Evolutionary conservation across 2,113 vertebrate species (phyloP), one percentile per base, ranked within the genome.

Genomic region (Morone saxatilis): DNA sequence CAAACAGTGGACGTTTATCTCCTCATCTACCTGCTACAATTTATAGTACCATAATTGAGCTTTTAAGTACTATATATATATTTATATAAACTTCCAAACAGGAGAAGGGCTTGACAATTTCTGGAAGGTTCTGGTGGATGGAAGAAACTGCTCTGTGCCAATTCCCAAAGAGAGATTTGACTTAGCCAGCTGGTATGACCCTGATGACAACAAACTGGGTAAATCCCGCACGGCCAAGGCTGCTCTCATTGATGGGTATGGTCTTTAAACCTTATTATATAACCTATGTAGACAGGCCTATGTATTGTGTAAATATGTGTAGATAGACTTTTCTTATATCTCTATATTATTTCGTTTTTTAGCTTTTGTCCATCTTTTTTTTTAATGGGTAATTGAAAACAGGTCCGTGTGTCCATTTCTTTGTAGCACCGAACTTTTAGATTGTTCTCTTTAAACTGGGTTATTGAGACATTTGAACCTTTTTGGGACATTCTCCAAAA

Each of bases 81-180:
- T 45, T 1, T 59, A 36, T 76, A 1, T 61, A 7, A 45, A 4
- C 60, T 36, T 75, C 1, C n/a, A 60, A 73, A 71, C 63, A 97
- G 96, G 96, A 74, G 95, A 97, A 74, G 96, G 96, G 43, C 92
- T 96, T 61, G 95, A 97, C 1, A 94, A 93, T 84, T 97, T 97
- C 88, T 97, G 97, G 96, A 93, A 95, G 36, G 95, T 98, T 65
- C 89, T 97, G 74, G 61, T 94, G 17, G 91, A 95, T 19, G 96
- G 96, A 36, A 96, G 48, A 90, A 97, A 96, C 88, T 97, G 96
- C 83, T 91, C 94, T 0, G 70, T 86, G 50, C 88, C 94, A 53
- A 96, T 98, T 81, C 96, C 96, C 9, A 86, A 84, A 0, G 95
- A 96, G 81, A 94, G 96, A 65, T 97, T 96, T 91, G 87, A 95